Evolutionary conservation across 2,888 invertebrate genomes (phyloP).

Genomic region (Leuctra nigra): DNA sequence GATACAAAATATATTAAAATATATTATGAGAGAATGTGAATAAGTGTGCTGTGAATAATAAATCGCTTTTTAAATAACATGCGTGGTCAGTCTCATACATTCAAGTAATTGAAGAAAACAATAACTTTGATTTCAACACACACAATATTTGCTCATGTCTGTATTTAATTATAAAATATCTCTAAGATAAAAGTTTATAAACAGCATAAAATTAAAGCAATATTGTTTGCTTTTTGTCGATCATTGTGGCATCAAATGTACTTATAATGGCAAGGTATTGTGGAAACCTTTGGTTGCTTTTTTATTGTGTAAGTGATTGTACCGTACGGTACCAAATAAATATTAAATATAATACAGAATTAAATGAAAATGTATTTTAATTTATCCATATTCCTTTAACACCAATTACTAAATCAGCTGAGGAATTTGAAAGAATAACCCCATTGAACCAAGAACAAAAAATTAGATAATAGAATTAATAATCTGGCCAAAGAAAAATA

Average conservation of each 20-base stretch:
- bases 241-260: neutral
- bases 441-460: too few species aligned
- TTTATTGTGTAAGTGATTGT: conserved; percentile 24
- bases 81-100: neutral
- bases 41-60: conserved; percentile 19
- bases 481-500: too few species aligned
- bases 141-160: neutral
- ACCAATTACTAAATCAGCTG: too few species aligned
- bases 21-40: conserved; percentile 13
- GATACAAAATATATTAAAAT: conserved; percentile 11
- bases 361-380: too few species aligned
- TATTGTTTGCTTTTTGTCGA: conserved; percentile 1
- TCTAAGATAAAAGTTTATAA: neutral
- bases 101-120: neutral
- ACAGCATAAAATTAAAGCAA: neutral
- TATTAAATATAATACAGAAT: too few species aligned
- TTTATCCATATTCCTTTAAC: too few species aligned
- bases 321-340: conserved; percentile 26
- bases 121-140: neutral
- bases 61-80: neutral
- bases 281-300: conserved; percentile 28
- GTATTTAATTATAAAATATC: neutral
- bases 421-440: too few species aligned
- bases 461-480: too few species aligned
- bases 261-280: conserved; percentile 20